These are phyloP conservation scores for Excalfactoria chinensis DNA, from an alignment of 2,113 vertebrate species.

Conservation along the genomic window DNA sequence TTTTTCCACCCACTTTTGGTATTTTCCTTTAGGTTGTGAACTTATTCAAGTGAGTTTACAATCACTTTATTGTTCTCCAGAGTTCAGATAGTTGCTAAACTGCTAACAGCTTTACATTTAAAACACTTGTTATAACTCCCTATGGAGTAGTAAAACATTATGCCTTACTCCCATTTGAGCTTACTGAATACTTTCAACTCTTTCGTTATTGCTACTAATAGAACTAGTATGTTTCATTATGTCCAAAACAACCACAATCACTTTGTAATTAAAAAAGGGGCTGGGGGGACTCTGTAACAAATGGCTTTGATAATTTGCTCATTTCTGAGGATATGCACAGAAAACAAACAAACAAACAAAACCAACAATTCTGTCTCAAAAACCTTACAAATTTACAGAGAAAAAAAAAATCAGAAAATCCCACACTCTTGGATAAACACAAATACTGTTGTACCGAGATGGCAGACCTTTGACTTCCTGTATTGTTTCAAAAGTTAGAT, in stretches of 20 bases:
- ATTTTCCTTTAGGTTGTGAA: constrained; percentile 48
- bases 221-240: neutral
- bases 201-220: constrained; percentile 9
- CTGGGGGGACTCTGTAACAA: neutral
- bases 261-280: constrained; percentile 3
- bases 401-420: constrained; percentile 2
- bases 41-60: constrained; percentile 49
- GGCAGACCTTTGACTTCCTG: neutral
- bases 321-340: neutral
- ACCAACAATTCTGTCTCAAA: neutral
- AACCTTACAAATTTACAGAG: neutral
- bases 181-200: constrained; percentile 33
- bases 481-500: neutral
- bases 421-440: neutral
- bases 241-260: neutral
- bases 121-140: constrained; percentile 44
- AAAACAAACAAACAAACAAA: no score
- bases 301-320: neutral
- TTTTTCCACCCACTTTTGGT: neutral
- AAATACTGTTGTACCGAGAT: neutral
- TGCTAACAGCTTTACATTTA: constrained; percentile 10
- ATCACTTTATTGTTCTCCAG: constrained; percentile 50
- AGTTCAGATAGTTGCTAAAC: constrained; percentile 50
- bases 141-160: constrained; percentile 21
- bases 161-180: neutral